Evolutionary conservation across 2,888 invertebrate genomes (phyloP).

Genomic region (Autographa gamma): DNA sequence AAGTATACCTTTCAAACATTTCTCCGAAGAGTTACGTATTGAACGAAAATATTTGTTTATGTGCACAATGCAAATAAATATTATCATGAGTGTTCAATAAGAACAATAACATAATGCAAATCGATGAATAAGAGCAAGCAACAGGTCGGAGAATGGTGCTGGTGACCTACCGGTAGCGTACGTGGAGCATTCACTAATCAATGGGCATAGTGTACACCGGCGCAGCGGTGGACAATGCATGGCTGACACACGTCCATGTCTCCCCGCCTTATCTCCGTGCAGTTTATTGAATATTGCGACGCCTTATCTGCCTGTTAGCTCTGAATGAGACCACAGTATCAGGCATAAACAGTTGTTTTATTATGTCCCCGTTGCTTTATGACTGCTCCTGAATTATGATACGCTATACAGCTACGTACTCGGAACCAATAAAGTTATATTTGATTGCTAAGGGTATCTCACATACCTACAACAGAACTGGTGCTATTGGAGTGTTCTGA

Average conservation of each 20-base stretch:
- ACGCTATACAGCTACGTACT: slow-evolving; percentile 1
- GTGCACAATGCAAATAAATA: slow-evolving; percentile 46
- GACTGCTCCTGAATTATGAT: not conserved
- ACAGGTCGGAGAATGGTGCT: slow-evolving; percentile 9
- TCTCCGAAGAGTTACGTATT: slow-evolving; percentile 26
- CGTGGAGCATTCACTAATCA: slow-evolving; percentile 2
- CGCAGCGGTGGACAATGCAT: slow-evolving; percentile 10
- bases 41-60: slow-evolving; percentile 19
- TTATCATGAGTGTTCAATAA: slow-evolving; percentile 45
- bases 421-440: not conserved
- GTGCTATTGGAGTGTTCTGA: not conserved
- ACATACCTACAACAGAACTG: not conserved
- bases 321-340: slow-evolving; percentile 10
- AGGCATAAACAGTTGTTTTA: not conserved
- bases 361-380: not conserved
- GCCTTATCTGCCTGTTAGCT: slow-evolving; percentile 29
- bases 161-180: not conserved
- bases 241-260: slow-evolving; percentile 29
- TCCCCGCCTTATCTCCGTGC: slow-evolving; percentile 22
- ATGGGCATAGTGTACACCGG: slow-evolving; percentile 15
- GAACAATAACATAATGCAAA: slow-evolving; percentile 51
- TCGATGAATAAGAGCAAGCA: slow-evolving; percentile 40
- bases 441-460: not conserved
- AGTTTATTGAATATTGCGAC: slow-evolving; percentile 24
- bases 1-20: slow-evolving; percentile 32